Percentiles rank a stretch among this genome's conserved stretches.
Conservation (phyloP, 2,888 invertebrate species). For the Stegophylla sp. region DNA sequence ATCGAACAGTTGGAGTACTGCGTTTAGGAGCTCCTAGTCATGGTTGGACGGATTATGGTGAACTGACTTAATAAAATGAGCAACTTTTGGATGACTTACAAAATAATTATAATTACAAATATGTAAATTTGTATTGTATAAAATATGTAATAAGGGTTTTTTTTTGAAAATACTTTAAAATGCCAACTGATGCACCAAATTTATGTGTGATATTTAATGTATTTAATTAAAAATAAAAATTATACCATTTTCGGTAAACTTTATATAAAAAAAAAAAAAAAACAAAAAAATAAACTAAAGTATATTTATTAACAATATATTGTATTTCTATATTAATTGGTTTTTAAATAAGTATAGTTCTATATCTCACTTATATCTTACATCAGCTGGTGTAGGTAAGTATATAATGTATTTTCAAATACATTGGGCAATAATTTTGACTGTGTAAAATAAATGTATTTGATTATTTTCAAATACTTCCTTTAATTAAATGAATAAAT, state of each 20-base stretch:
- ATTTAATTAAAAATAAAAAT: constrained; percentile 29
- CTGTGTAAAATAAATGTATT: not conserved
- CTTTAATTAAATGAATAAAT: not conserved
- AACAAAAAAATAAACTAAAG: not conserved
- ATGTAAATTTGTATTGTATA: constrained; percentile 44
- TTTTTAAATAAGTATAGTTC: constrained; percentile 25
- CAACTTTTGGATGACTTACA: constrained; percentile 33
- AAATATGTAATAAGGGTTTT: constrained; percentile 40
- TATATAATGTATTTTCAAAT: no score
- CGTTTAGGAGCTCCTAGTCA: constrained; percentile 67
- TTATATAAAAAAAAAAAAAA: constrained; percentile 21
- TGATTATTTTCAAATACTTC: not conserved
- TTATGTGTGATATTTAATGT: constrained; percentile 50
- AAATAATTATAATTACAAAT: constrained; percentile 39
- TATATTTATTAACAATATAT: constrained; percentile 1
- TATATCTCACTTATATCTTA: not conserved
- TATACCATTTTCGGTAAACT: constrained; percentile 42
- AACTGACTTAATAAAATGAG: constrained; percentile 65
- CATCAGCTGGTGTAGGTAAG: no score
- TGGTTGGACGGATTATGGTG: constrained; percentile 67
- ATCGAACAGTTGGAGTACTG: constrained; percentile 66
- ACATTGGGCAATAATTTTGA: not conserved
- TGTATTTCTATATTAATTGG: no score
- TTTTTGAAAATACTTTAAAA: not conserved
- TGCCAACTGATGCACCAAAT: constrained; percentile 48